Base-by-base conservation (phyloP, 1,140 invertebrate species). In the Chrysoperla carnea region DNA sequence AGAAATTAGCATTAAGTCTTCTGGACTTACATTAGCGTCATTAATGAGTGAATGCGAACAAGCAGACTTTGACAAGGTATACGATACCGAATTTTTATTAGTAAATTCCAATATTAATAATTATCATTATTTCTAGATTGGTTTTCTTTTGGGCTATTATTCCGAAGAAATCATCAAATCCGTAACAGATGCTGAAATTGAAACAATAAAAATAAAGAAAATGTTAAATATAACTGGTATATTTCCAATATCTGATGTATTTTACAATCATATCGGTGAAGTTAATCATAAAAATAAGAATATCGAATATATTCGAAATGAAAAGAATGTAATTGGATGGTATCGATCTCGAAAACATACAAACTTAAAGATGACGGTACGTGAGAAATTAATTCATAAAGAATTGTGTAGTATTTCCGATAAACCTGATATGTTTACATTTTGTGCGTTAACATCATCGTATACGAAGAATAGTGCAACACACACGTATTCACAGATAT, bases 31-130 rank as follows among this genome's bases (percentile, higher is more conserved):
- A 35, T 62, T 77, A 44, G 74, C 75, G 2, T 63, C 74, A 52
- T 56, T 77, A 40, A 60, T 76, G 39, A 75, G 70, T 48, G 74
- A 77, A 56, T 76, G 74, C 63, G 62, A 67, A 44, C 67, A 71
- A 51, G 66, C 63, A 42, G 48, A 47, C 12, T 61, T 64, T 35
- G 66, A 71, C 49, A 72, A 76, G 66, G 75, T 76, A 63, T 46
- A 40, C 38, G 37, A 45, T 39, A 37, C 46, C 11, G 35, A 36
- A 46, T 39, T 42, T 37, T 9, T 31, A 4, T 45, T 35, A 3
- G 13, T 29, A 6, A 23, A n/a, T 0, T 13, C 2, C 8, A 37
- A 6, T 12, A 1, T 44, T 13, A 11, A 15, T 12, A 14, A 9
- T 27, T 37, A 17, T 41, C 23, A 40, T 48, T 45, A 44, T 60